A percentile compares a stretch with the other conserved stretches of the same genome.
phyloP scores from a whole-genome alignment of 2,888 invertebrate species.

The Trichogramma dendrolimi region DNA sequence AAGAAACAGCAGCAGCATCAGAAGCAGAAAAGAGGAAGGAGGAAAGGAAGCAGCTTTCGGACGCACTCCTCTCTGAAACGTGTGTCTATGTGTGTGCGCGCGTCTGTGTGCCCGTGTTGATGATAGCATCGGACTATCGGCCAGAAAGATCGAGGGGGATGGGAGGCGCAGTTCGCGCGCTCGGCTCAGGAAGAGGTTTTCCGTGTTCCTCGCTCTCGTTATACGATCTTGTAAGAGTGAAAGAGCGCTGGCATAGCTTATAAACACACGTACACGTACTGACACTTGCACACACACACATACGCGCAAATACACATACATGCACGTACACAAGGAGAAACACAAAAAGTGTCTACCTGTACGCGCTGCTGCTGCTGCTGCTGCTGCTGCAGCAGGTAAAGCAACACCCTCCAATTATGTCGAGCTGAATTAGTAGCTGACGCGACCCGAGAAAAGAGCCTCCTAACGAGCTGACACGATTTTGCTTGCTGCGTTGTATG shows the following conservation, averaged over 20 bases:
- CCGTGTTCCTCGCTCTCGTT: conserved; percentile 51
- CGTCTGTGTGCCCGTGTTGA: conserved; percentile 21
- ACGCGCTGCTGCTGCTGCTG: not conserved
- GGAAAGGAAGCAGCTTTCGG: conserved; percentile 14
- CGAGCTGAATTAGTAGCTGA: conserved; percentile 51
- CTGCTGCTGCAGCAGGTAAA: conserved; percentile 42
- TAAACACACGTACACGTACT: too few species aligned
- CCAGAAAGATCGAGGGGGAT: conserved; percentile 41
- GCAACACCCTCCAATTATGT: conserved; percentile 52
- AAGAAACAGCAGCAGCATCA: conserved; percentile 24
- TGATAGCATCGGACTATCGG: conserved; percentile 51
- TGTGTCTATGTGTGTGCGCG: not conserved
- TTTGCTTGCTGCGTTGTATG: not conserved
- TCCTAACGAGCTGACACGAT: conserved; percentile 42
- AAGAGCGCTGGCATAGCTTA: conserved; percentile 22
- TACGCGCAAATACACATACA: too few species aligned
- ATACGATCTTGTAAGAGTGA: conserved; percentile 48
- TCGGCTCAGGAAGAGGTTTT: conserved; percentile 49
- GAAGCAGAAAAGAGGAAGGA: conserved; percentile 17
- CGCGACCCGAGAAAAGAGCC: conserved; percentile 32
- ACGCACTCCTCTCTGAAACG: conserved; percentile 24
- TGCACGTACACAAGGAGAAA: too few species aligned
- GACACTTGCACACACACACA: too few species aligned
- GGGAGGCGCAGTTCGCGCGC: too few species aligned
- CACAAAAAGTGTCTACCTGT: too few species aligned